Conservation (phyloP, 2,888 invertebrate species). For the Leistus spinibarbis region DNA sequence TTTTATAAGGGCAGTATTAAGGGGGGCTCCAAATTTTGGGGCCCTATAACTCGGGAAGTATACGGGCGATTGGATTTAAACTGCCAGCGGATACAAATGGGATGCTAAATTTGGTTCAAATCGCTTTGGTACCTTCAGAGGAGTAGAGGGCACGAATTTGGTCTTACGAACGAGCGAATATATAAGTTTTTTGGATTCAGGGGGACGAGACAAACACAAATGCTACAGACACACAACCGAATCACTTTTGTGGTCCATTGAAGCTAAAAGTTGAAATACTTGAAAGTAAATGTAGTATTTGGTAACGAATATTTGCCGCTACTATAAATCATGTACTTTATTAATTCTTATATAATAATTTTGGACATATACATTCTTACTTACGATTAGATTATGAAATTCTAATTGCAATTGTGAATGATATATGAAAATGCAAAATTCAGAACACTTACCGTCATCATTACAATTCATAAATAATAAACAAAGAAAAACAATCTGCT, state of each 20-base stretch:
- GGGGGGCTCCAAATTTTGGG: too few relatives aligned
- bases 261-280: neutral
- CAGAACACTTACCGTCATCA: neutral
- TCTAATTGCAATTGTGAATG: constrained; percentile 32
- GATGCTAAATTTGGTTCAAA: too few relatives aligned
- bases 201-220: too few relatives aligned
- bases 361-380: constrained; percentile 24
- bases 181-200: too few relatives aligned
- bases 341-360: constrained; percentile 22
- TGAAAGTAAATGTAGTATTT: neutral
- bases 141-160: too few relatives aligned
- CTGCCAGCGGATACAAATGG: too few relatives aligned
- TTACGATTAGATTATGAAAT: constrained; percentile 17
- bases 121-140: too few relatives aligned
- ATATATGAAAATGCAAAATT: constrained; percentile 28
- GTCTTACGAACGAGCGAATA: too few relatives aligned
- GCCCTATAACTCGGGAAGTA: too few relatives aligned
- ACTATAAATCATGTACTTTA: constrained; percentile 30
- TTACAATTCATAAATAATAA: neutral
- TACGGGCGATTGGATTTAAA: too few relatives aligned
- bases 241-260: neutral
- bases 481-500: neutral
- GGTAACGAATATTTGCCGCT: neutral
- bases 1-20: too few relatives aligned
- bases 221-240: too few relatives aligned